phyloP scores from a whole-genome alignment of 1,140 invertebrate species.

The Rhyzopertha dominica region DNA sequence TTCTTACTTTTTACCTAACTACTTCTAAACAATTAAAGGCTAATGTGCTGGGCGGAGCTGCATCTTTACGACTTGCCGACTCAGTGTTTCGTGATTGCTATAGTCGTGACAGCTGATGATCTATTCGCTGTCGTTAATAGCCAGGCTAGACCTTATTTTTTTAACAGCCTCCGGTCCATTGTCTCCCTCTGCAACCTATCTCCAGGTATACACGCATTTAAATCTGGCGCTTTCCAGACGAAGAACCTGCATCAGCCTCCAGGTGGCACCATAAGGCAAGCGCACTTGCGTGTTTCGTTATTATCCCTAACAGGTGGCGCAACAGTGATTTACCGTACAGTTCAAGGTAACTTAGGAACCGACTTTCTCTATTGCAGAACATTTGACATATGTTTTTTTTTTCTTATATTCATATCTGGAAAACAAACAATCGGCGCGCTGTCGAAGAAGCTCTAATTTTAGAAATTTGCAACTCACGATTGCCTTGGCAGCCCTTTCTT shows the following conservation, averaged over 20 bases:
- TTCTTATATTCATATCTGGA: too few species aligned
- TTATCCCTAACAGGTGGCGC: too few species aligned
- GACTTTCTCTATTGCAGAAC: too few species aligned
- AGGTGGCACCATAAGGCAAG: not conserved
- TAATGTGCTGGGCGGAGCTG: conserved; percentile 24
- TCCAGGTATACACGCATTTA: conserved; percentile 1
- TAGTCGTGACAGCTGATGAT: conserved; percentile 37
- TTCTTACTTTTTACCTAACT: too few species aligned
- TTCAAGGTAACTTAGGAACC: too few species aligned
- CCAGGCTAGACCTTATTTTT: conserved; percentile 29
- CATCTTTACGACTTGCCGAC: conserved; percentile 27
- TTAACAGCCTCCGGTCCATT: conserved; percentile 9
- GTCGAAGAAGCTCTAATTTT: too few species aligned
- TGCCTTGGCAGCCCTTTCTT: too few species aligned
- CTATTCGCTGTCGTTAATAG: conserved; percentile 37
- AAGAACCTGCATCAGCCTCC: conserved; percentile 3
- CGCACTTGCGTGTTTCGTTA: not conserved
- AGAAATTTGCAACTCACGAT: too few species aligned
- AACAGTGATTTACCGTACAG: too few species aligned
- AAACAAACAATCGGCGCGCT: too few species aligned
- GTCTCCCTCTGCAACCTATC: not conserved
- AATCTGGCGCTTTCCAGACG: conserved; percentile 5
- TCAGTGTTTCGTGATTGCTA: conserved; percentile 32
- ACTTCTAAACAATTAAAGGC: too few species aligned
- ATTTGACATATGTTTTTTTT: too few species aligned